Conservation (phyloP, 2,113 vertebrate species). For the Corythornis vintsioides region DNA sequence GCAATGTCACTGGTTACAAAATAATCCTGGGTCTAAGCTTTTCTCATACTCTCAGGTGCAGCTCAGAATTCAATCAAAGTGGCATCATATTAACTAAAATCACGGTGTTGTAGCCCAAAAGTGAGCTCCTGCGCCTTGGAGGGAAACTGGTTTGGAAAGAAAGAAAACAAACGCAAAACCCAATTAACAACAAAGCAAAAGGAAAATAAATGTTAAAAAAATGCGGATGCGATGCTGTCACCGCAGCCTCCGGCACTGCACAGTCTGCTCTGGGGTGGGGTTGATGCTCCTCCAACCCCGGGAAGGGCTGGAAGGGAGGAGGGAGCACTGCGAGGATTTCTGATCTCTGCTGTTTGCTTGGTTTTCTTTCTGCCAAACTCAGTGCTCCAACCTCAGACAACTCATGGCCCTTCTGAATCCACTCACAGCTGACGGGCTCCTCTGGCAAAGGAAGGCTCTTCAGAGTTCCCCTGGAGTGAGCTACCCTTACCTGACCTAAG, state of each 20-base stretch:
- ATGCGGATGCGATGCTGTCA: rapidly evolving
- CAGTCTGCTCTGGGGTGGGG: too few relatives aligned
- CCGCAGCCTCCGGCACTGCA: rapidly evolving
- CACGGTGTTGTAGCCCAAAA: too few relatives aligned
- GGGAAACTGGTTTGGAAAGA: neutral
- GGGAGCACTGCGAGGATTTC: neutral
- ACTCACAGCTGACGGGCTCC: rapidly evolving
- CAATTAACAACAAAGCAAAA: too few relatives aligned
- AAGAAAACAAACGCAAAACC: neutral
- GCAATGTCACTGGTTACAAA: too few relatives aligned
- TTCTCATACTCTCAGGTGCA: too few relatives aligned
- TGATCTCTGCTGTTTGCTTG: neutral
- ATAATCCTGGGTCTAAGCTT: too few relatives aligned
- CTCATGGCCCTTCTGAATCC: neutral
- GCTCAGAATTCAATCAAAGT: too few relatives aligned
- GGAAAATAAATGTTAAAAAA: too few relatives aligned
- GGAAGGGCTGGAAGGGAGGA: neutral
- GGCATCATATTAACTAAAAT: too few relatives aligned
- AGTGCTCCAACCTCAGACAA: rapidly evolving
- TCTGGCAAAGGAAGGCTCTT: neutral
- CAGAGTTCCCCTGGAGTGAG: neutral
- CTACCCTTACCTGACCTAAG: neutral
- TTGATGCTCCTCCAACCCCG: too few relatives aligned
- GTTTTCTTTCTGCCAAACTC: neutral
- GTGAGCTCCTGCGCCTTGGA: neutral